These are phyloP conservation scores for Sciurus carolinensis DNA, from an alignment of 2,797 vertebrate species.

Conservation along the genomic window DNA sequence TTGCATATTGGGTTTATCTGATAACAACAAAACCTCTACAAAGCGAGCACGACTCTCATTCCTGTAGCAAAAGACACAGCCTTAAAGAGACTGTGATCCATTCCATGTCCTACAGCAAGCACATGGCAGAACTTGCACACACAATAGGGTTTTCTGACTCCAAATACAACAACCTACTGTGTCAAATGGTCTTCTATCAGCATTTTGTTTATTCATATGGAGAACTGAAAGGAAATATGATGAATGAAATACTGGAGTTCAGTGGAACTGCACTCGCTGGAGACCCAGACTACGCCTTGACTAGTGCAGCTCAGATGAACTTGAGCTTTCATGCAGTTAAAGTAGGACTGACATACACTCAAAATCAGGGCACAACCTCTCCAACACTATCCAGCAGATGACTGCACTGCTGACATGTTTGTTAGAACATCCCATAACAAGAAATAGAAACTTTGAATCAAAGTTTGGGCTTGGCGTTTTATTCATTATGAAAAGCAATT, in stretches of 20 bases:
- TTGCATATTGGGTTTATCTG: background rate
- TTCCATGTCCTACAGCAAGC: background rate
- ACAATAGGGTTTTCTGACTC: background rate
- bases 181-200: background rate
- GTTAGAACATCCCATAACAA: background rate
- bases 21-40: background rate
- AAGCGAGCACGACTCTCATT: background rate
- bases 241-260: background rate
- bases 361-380: background rate
- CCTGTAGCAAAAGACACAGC: background rate
- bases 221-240: background rate
- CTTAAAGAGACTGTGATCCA: background rate
- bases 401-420: background rate
- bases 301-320: background rate
- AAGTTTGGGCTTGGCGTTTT: background rate
- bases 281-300: background rate
- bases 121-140: background rate
- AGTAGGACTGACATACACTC: background rate
- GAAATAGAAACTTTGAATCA: background rate
- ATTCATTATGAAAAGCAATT: background rate
- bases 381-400: background rate
- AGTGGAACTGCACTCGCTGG: background rate
- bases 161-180: fast-evolving
- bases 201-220: background rate
- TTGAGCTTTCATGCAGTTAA: background rate